Percentiles rank a stretch among this genome's conserved stretches.
Evolutionary conservation across 2,888 invertebrate genomes (phyloP).

Genomic region (Fragum fragum): DNA sequence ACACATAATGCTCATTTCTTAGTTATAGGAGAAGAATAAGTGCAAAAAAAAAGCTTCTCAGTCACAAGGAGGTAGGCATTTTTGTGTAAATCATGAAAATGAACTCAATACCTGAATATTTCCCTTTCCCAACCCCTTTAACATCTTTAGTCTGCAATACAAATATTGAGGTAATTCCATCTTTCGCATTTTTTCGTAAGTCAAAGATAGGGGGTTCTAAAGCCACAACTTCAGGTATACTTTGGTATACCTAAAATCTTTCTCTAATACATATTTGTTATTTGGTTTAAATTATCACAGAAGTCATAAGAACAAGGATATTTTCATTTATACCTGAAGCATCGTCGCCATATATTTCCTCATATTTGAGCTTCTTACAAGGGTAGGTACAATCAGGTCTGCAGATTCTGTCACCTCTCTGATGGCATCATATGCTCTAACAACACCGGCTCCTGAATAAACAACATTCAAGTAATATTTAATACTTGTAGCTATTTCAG

Average conservation of each 20-base stretch:
- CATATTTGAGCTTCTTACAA: slow-evolving; percentile 49
- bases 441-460: slow-evolving; percentile 32
- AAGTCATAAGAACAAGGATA: background rate
- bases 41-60: no score
- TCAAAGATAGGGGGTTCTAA: background rate
- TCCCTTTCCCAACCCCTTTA: no score
- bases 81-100: no score
- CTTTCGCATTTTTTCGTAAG: background rate
- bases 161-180: no score
- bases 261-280: background rate
- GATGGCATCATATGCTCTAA: slow-evolving; percentile 62
- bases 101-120: no score
- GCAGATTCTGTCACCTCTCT: slow-evolving; percentile 39
- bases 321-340: slow-evolving; percentile 51
- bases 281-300: background rate
- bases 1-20: background rate
- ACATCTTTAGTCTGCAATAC: no score
- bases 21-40: no score
- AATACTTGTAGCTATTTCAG: no score
- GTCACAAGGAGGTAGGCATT: no score
- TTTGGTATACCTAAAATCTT: background rate
- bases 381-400: slow-evolving; percentile 39
- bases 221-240: background rate
- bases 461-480: no score
- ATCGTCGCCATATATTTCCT: slow-evolving; percentile 57